Conservation (phyloP, 2,888 invertebrate genomes). For the Agonopterix heracliana region DNA sequence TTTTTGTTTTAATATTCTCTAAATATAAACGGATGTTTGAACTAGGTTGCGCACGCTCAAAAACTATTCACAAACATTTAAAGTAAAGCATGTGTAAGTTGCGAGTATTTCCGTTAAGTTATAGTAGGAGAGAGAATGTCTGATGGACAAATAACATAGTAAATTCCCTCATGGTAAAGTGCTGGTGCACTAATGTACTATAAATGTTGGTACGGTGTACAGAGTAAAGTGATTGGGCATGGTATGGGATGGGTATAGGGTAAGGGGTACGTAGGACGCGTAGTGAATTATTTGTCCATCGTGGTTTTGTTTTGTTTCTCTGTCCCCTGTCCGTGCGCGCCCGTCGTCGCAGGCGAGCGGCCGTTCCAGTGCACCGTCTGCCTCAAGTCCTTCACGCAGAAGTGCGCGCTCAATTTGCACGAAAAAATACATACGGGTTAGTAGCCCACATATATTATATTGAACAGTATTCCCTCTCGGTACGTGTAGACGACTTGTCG, state of each 20-base stretch:
- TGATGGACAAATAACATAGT: constrained; percentile 71
- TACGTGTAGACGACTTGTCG: constrained; percentile 53
- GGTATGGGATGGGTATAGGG: constrained; percentile 13
- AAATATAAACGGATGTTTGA: constrained; percentile 11
- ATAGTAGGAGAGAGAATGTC: constrained; percentile 62
- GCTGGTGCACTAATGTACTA: too few species aligned
- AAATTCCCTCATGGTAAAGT: constrained; percentile 65
- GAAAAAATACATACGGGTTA: constrained; percentile 79
- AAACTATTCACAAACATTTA: constrained; percentile 76
- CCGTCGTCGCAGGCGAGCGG: constrained; percentile 74
- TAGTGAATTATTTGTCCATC: constrained; percentile 70
- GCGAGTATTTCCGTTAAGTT: constrained; percentile 60
- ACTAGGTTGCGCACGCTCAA: constrained; percentile 69
- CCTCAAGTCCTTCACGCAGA: constrained; percentile 79
- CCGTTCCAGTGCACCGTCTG: constrained; percentile 79
- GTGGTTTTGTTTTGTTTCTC: constrained; percentile 76
- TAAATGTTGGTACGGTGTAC: too few species aligned
- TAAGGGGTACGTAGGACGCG: constrained; percentile 21
- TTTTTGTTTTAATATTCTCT: constrained; percentile 15
- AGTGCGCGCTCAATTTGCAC: constrained; percentile 79
- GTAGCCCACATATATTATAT: constrained; percentile 74
- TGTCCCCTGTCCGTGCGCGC: constrained; percentile 57
- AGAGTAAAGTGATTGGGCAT: too few species aligned
- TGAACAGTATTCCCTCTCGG: constrained; percentile 53
- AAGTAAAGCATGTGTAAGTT: constrained; percentile 73